A percentile compares a stretch with the other conserved stretches of the same genome.
phyloP scores from a whole-genome alignment of 2,113 vertebrate genomes.

The Myrmecobius fasciatus region DNA sequence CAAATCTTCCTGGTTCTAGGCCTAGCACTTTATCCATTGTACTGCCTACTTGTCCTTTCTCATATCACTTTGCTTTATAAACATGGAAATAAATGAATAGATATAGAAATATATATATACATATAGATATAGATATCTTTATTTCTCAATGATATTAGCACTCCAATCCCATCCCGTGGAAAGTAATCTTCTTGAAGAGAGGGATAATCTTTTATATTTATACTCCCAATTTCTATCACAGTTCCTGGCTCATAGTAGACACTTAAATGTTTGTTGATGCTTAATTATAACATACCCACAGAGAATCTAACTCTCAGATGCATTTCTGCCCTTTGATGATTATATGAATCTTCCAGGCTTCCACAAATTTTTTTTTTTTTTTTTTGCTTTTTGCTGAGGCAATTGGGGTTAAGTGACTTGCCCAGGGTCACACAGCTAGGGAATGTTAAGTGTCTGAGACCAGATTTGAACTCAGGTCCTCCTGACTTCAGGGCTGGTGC shows the following conservation, averaged over 20 bases:
- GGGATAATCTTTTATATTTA: background rate
- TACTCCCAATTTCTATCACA: background rate
- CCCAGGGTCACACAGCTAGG: no score
- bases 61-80: background rate
- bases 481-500: no score
- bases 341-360: background rate
- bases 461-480: no score
- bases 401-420: no score
- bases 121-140: background rate
- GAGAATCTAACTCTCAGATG: background rate
- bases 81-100: background rate
- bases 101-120: no score
- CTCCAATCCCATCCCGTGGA: background rate
- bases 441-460: no score
- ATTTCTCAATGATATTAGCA: background rate
- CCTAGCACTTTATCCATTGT: background rate
- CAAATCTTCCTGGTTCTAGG: background rate
- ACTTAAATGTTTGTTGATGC: background rate
- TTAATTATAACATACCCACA: background rate
- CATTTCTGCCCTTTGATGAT: background rate
- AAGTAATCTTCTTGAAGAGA: background rate
- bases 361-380: no score
- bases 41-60: background rate
- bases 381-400: no score
- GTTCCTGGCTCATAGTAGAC: background rate